Conservation (phyloP, 2,888 invertebrate species). For the Tuberolachnus salignus region DNA sequence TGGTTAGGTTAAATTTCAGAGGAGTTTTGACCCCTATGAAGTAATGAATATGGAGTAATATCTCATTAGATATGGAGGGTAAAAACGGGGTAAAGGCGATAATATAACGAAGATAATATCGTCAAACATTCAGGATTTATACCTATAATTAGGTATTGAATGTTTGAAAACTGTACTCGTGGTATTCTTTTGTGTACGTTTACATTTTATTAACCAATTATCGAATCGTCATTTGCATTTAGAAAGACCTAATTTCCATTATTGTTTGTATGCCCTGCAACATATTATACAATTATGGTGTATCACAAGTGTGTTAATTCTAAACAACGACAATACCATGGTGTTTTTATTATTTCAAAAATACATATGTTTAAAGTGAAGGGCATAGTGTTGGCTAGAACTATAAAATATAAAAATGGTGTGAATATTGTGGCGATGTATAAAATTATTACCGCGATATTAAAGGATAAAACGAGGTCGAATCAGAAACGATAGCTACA, state of each 20-base stretch:
- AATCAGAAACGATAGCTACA: not conserved
- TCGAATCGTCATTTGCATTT: too few species aligned
- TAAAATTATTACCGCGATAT: not conserved
- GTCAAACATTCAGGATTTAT: too few species aligned
- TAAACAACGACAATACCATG: constrained; percentile 4
- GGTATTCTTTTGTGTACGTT: too few species aligned
- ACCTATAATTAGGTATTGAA: too few species aligned
- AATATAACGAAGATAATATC: too few species aligned
- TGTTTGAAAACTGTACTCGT: too few species aligned
- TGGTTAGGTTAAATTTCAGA: too few species aligned
- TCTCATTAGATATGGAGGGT: too few species aligned
- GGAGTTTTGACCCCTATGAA: too few species aligned
- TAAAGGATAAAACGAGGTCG: constrained; percentile 36
- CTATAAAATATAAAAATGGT: constrained; percentile 10
- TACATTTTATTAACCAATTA: too few species aligned
- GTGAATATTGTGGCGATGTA: not conserved
- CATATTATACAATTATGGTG: not conserved
- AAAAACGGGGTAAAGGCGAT: too few species aligned
- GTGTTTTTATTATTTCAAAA: constrained; percentile 1
- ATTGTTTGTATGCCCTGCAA: not conserved
- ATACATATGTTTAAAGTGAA: not conserved
- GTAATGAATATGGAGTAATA: too few species aligned
- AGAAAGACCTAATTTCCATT: not conserved
- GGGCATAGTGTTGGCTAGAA: not conserved
- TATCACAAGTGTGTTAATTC: not conserved